Base-by-base conservation (phyloP, 2,113 vertebrate genomes). In the Triplophysa rosa region DNA sequence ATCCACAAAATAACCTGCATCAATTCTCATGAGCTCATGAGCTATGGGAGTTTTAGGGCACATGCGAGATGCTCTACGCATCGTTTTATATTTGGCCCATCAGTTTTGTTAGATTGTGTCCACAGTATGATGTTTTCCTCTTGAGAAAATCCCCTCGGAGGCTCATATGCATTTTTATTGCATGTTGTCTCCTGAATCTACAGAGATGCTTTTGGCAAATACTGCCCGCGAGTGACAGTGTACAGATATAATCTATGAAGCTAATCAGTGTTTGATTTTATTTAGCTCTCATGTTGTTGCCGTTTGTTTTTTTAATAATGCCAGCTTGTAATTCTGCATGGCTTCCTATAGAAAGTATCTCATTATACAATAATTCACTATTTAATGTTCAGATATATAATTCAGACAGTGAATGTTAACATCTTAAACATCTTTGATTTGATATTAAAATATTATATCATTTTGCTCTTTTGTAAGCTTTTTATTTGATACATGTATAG, bases 61-160 rank as follows among this genome's bases (percentile, higher is more conserved):
- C 11, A 76, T 52, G 19, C 29, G 29, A 49, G 61, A 64, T 24
- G 0, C 54, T 58, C 54, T 58, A 21, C n/a, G 19, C 33, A 3
- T 67, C 12, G 12, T 61, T 78, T 74, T 79, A 23, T 68, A 63
- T 79, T 64, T 64, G 13, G n/a, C 16, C 37, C 10, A 54, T 49
- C 4, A 52, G 67, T 82, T 77, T 78, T n/a, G 26, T 59, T 79
- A 63, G 47, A 74, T 68, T 56, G 47, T 78, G 54, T 74, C 29
- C n/a, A 23, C 37, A n/a, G 49, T 11, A 1, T 71, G 68, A 80
- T 77, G 23, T 21, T 42, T 33, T 37, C 45, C 70, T 74, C 71
- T 75, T 74, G 17, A 79, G 37, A 79, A 5, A 37, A 40, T 29
- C 37, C 69, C 45, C 64, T 74, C 54, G 11, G 63, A 74, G 77